phyloP scores from a whole-genome alignment of 2,888 invertebrate species.

The Acleris emargana region DNA sequence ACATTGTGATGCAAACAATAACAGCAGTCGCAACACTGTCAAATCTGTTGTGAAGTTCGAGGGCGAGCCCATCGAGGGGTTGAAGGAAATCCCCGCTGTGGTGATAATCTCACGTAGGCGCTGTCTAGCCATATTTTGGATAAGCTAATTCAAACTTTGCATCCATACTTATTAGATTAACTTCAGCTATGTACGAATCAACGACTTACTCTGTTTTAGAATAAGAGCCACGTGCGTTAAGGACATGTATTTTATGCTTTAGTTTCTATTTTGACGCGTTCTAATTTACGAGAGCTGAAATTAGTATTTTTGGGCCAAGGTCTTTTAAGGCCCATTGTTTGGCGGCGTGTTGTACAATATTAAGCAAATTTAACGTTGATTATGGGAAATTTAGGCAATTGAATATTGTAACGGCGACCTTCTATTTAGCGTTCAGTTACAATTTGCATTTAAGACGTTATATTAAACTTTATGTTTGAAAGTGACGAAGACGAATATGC shows the following conservation, averaged over 20 bases:
- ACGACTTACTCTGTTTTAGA: slow-evolving; percentile 5
- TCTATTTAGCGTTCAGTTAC: background rate
- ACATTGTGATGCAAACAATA: slow-evolving; percentile 1
- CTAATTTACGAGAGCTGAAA: slow-evolving; percentile 29
- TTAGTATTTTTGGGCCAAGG: slow-evolving; percentile 29
- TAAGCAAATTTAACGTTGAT: slow-evolving; percentile 24
- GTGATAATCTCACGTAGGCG: slow-evolving; percentile 28
- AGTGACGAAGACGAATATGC: slow-evolving; percentile 9
- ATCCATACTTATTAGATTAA: background rate
- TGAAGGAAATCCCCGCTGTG: slow-evolving; percentile 23
- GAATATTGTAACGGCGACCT: slow-evolving; percentile 30
- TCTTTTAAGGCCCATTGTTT: slow-evolving; percentile 20
- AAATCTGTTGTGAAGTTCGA: slow-evolving; percentile 23
- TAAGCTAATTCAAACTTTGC: slow-evolving; percentile 7
- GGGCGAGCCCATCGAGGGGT: slow-evolving; percentile 18
- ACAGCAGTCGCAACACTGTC: slow-evolving; percentile 5
- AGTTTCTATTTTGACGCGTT: slow-evolving; percentile 24
- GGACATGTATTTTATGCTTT: slow-evolving; percentile 27
- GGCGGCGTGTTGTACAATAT: slow-evolving; percentile 26
- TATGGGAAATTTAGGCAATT: slow-evolving; percentile 31
- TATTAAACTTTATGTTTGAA: background rate
- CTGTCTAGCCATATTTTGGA: slow-evolving; percentile 6
- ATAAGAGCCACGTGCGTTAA: slow-evolving; percentile 2
- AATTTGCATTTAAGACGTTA: background rate
- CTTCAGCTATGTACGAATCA: background rate